A percentile compares a stretch with the other conserved stretches of the same genome.
These are phyloP conservation scores for Sesia apiformis DNA, from an alignment of 2,888 invertebrate species.

Conservation along the genomic window DNA sequence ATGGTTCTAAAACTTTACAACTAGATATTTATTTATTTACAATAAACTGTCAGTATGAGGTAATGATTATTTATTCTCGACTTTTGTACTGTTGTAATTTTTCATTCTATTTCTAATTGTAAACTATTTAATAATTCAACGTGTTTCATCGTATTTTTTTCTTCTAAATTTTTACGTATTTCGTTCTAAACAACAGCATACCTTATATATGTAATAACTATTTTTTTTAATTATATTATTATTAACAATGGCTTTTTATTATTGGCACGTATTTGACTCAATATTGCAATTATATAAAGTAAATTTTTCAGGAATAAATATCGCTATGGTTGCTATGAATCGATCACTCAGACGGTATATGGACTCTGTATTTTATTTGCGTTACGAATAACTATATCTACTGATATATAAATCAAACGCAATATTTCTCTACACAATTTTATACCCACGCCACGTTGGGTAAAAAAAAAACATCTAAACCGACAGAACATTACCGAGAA, in stretches of 20 bases:
- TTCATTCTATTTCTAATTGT: slow-evolving; percentile 7
- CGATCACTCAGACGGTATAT: neutral
- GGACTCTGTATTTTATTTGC: slow-evolving; percentile 18
- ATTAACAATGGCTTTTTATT: slow-evolving; percentile 52
- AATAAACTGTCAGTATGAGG: slow-evolving; percentile 67
- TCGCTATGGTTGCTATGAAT: too few relatives aligned
- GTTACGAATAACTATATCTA: slow-evolving; percentile 55
- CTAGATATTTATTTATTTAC: slow-evolving; percentile 49
- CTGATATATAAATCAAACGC: slow-evolving; percentile 64
- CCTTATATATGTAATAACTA: slow-evolving; percentile 69
- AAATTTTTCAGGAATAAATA: neutral
- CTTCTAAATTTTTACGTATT: slow-evolving; percentile 10
- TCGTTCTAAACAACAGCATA: slow-evolving; percentile 12
- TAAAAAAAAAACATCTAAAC: neutral
- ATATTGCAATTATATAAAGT: slow-evolving; percentile 17
- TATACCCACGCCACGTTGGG: neutral
- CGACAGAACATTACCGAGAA: too few relatives aligned
- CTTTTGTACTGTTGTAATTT: slow-evolving; percentile 34
- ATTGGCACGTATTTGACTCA: slow-evolving; percentile 65
- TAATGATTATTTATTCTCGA: slow-evolving; percentile 32
- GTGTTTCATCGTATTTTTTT: slow-evolving; percentile 7
- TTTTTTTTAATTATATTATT: slow-evolving; percentile 25
- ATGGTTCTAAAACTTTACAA: slow-evolving; percentile 33
- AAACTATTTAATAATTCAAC: neutral
- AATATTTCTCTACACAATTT: neutral